Percentiles rank a stretch among this genome's conserved stretches.
phyloP scores from a whole-genome alignment of 1,140 invertebrate species.

The Littorina saxatilis region DNA sequence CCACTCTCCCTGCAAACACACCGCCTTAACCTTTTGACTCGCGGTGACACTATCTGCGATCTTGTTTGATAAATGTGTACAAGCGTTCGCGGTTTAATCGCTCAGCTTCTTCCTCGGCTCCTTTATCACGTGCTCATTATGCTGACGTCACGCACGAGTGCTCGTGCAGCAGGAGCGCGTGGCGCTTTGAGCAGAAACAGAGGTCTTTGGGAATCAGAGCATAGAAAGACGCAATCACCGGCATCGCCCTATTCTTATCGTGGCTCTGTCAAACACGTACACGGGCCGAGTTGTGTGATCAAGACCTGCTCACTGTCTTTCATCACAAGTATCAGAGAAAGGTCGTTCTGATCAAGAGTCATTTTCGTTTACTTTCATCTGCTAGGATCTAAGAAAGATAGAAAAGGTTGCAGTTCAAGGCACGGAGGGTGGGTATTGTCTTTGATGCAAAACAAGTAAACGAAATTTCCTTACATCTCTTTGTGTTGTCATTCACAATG shows the following conservation, averaged over 20 bases:
- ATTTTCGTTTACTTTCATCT: too few species aligned
- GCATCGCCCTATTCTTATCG: background rate
- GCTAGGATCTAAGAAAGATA: background rate
- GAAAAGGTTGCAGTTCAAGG: background rate
- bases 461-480: too few species aligned
- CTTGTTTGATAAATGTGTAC: too few species aligned
- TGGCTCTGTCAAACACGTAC: background rate
- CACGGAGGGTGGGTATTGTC: background rate
- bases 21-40: too few species aligned
- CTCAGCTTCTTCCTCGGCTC: too few species aligned
- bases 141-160: conserved; percentile 6
- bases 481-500: too few species aligned
- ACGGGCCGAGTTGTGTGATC: background rate
- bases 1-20: too few species aligned
- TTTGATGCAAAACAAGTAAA: too few species aligned
- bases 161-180: background rate
- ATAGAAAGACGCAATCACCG: background rate
- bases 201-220: background rate
- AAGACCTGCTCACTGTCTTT: background rate
- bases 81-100: too few species aligned
- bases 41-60: too few species aligned
- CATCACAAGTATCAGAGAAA: too few species aligned
- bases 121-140: conserved; percentile 5
- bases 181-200: background rate
- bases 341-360: too few species aligned